A percentile compares a stretch with the other conserved stretches of the same genome.
Evolutionary conservation across 1,140 invertebrate genomes (phyloP).

Genomic region (Pentalonia nigronervosa): DNA sequence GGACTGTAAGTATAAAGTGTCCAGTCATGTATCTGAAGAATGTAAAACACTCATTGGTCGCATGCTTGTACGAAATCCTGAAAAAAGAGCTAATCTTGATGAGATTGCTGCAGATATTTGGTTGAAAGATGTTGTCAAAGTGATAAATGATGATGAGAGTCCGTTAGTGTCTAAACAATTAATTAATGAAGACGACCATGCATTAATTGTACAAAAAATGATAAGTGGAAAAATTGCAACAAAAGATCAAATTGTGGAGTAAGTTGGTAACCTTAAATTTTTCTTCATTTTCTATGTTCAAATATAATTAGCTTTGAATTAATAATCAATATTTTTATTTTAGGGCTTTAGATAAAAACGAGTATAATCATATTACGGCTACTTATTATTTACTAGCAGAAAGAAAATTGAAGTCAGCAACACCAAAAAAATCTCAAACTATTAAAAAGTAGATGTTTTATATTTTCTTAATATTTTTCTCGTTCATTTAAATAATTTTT

Average conservation of each 20-base stretch:
- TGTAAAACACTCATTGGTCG: slow-evolving; percentile 89
- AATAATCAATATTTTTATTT: slow-evolving; percentile 61
- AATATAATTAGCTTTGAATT: background rate
- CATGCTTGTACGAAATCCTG: slow-evolving; percentile 93
- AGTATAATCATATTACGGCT: slow-evolving; percentile 98
- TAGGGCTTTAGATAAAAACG: slow-evolving; percentile 91
- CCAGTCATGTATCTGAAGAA: slow-evolving; percentile 83
- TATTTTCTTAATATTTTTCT: background rate
- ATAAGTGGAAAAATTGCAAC: slow-evolving; percentile 92
- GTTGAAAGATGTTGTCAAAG: slow-evolving; percentile 70
- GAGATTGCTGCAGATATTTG: slow-evolving; percentile 91
- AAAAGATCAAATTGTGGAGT: slow-evolving; percentile 92
- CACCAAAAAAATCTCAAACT: slow-evolving; percentile 69
- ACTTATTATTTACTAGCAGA: slow-evolving; percentile 98
- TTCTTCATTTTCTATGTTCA: background rate
- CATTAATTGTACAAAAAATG: slow-evolving; percentile 93
- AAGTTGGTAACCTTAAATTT: slow-evolving; percentile 63
- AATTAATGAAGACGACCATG: slow-evolving; percentile 90
- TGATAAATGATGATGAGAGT: slow-evolving; percentile 66
- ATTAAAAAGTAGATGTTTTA: slow-evolving; percentile 22
- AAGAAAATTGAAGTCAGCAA: slow-evolving; percentile 80
- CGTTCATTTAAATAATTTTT: background rate
- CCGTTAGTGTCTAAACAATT: slow-evolving; percentile 85
- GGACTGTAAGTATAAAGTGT: slow-evolving; percentile 98
- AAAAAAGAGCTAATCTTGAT: slow-evolving; percentile 84